Percentiles rank a stretch among this genome's conserved stretches.
phyloP scores from a whole-genome alignment of 2,113 vertebrate species.

The Oreotrochilus melanogaster region DNA sequence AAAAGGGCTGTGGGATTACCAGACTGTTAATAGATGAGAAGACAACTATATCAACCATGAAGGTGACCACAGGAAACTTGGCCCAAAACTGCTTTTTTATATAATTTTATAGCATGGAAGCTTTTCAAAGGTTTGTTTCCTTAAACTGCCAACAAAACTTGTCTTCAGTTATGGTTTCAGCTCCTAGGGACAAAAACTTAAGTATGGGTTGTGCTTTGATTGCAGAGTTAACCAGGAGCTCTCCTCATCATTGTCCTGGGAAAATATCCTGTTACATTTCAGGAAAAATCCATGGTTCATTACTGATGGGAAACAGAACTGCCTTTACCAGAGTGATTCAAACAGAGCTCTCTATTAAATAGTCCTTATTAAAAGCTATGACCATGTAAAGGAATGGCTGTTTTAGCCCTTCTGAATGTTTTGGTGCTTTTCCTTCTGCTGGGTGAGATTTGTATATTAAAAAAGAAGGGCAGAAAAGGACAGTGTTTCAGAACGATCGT shows the following conservation, averaged over 20 bases:
- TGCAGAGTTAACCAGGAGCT: slow-evolving; percentile 59
- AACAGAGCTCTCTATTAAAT: not conserved
- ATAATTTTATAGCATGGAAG: slow-evolving; percentile 20
- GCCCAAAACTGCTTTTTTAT: slow-evolving; percentile 52
- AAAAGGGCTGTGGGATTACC: slow-evolving; percentile 49
- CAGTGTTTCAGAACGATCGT: not conserved
- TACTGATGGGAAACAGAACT: slow-evolving; percentile 58
- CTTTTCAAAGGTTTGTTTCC: slow-evolving; percentile 69
- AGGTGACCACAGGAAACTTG: slow-evolving; percentile 50
- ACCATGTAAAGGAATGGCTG: not conserved
- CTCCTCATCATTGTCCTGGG: slow-evolving; percentile 48
- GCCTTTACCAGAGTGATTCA: not conserved
- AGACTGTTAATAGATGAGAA: slow-evolving; percentile 53
- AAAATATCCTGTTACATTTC: slow-evolving; percentile 55
- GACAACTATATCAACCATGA: slow-evolving; percentile 11
- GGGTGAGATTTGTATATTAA: not conserved
- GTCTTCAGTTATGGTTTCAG: slow-evolving; percentile 63
- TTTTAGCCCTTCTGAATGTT: not conserved
- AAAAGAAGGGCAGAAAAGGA: not conserved
- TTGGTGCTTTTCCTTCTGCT: not conserved
- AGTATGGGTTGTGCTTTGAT: slow-evolving; percentile 55
- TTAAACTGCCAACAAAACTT: slow-evolving; percentile 64
- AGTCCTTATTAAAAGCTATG: not conserved
- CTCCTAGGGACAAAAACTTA: slow-evolving; percentile 40
- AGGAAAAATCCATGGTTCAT: slow-evolving; percentile 58